These are phyloP conservation scores for Microctenopoma lineatum DNA, from an alignment of 2,797 vertebrate genomes.

Conservation along the genomic window DNA sequence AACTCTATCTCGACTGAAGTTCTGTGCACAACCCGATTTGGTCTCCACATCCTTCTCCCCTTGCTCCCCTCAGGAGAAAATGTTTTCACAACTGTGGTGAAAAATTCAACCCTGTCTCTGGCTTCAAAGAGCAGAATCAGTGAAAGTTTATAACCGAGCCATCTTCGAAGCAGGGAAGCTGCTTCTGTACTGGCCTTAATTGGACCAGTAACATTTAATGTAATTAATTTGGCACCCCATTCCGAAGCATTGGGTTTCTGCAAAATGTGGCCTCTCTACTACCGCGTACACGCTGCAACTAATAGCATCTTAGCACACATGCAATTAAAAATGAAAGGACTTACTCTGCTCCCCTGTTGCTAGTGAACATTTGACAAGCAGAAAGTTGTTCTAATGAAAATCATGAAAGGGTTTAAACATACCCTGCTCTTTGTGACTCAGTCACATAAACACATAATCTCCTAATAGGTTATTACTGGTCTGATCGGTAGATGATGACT, in stretches of 20 bases:
- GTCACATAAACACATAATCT: not conserved
- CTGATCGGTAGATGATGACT: not conserved
- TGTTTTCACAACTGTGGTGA: not conserved
- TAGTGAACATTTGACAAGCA: constrained; percentile 23
- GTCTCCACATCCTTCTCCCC: constrained; percentile 27
- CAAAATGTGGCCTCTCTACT: constrained; percentile 6
- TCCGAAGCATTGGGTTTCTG: constrained; percentile 48
- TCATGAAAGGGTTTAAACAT: not conserved
- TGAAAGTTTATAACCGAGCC: constrained; percentile 1
- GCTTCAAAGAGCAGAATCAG: not conserved
- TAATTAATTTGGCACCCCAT: constrained; percentile 43
- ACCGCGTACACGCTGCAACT: constrained; percentile 38
- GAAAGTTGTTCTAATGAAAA: constrained; percentile 26
- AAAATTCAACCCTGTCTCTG: not conserved
- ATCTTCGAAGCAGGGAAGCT: not conserved
- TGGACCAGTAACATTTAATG: constrained; percentile 17
- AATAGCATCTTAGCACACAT: constrained; percentile 31
- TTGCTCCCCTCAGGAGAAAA: constrained; percentile 22
- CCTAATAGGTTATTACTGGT: too few species aligned
- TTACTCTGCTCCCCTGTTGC: constrained; percentile 20
- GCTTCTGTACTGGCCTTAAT: constrained; percentile 4
- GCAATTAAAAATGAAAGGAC: constrained; percentile 59
- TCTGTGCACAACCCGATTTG: constrained; percentile 24
- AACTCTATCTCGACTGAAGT: constrained; percentile 73
- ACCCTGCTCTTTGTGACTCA: not conserved